Conservation (phyloP, 2,797 vertebrate species). For the Gymnoscopelus braueri region DNA sequence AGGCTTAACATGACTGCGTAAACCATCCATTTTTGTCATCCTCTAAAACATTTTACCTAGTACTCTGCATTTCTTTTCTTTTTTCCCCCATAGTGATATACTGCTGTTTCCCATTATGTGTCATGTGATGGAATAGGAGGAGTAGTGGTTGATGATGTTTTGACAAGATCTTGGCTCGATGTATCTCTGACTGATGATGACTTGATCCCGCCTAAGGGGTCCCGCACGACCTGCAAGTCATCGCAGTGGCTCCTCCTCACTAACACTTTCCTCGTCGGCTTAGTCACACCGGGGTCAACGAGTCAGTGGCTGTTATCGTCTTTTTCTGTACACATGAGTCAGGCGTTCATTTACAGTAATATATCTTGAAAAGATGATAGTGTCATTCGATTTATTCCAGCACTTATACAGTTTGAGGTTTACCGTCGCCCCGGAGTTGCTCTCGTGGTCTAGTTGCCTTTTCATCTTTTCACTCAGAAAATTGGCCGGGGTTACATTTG, state of each 20-base stretch:
- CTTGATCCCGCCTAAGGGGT: conserved; percentile 55
- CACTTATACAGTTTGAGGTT: conserved; percentile 14
- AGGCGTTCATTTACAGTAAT: conserved; percentile 73
- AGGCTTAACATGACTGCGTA: too few relatives aligned
- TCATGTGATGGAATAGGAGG: conserved; percentile 57
- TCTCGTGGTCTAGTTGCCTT: conserved; percentile 61
- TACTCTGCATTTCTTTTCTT: conserved; percentile 19
- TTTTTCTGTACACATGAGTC: conserved; percentile 54
- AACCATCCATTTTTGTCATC: conserved; percentile 44
- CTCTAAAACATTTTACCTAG: conserved; percentile 38
- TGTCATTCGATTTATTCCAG: conserved; percentile 58
- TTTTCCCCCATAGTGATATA: conserved; percentile 7
- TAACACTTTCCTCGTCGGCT: conserved; percentile 55
- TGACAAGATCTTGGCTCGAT: conserved; percentile 57
- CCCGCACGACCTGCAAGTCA: conserved; percentile 52
- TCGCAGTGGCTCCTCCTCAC: conserved; percentile 61
- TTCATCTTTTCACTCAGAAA: conserved; percentile 60
- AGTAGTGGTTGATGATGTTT: conserved; percentile 62
- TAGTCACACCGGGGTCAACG: conserved; percentile 60
- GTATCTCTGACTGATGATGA: conserved; percentile 68
- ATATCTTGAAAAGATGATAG: conserved; percentile 67
- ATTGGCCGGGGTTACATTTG: conserved; percentile 46
- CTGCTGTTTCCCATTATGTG: conserved; percentile 44
- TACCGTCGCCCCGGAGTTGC: conserved; percentile 52
- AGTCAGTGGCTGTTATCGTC: conserved; percentile 70